Evolutionary conservation across 64 coral and sea anemone genomes (phyloP), one percentile per base, ranked within the genome.

Genomic region (Trachythela sp.): DNA sequence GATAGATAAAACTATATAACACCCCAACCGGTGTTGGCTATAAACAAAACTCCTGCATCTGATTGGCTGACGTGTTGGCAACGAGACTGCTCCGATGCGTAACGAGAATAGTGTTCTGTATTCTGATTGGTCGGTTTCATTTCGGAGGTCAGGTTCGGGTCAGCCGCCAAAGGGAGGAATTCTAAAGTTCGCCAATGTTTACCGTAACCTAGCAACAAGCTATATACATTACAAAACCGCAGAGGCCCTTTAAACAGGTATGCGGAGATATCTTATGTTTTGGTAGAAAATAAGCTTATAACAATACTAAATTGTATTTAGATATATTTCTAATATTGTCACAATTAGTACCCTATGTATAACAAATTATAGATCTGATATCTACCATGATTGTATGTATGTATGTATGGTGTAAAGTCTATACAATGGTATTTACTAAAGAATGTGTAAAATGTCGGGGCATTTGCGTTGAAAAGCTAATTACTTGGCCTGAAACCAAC

Each of bases 31-130:
- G 30, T 35, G 37, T 13, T 80, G 75, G 75, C 75, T 68, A 80
- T 80, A 80, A 80, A 80, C 75, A 80, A 80, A 80, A 80, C 75
- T 4, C 8, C 75, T 7, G 15, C 13, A 17, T 35, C 15, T 35
- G 30, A 80, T 80, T 80, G 75, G 75, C 75, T 8, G 75, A 15
- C 13, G 33, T 39, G 75, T 80, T 80, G 75, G 33, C 75, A 80
- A 80, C 75, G 75, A 39, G 37, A 80, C 9, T 8, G 18, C 13
- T 1, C 30, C 75, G 4, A 22, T 68, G 32, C 75, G 33, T 35
- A 29, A 39, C 37, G 33, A 37, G 4, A 15, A 39, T 18, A 17
- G 20, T 37, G 31, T 36, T 2, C 33, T 80, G 27, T 39, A 30
- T 35, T 35, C 75, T 18, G 27, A 80, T 80, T 80, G 75, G 75